These are phyloP conservation scores for Cryptomyrus ogoouensis DNA, from an alignment of 2,113 vertebrate species.

Conservation along the genomic window DNA sequence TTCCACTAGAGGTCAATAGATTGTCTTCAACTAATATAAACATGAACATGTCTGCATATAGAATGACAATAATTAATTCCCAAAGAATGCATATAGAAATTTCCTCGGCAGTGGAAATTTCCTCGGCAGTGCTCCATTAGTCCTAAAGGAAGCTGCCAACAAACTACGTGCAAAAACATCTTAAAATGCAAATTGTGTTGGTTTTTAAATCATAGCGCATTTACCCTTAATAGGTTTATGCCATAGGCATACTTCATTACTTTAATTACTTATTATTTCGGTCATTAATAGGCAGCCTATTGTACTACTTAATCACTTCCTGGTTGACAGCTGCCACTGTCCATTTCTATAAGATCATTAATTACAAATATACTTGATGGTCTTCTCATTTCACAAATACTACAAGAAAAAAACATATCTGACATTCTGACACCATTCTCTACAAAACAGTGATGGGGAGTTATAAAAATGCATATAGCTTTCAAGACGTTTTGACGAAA, in stretches of 20 bases:
- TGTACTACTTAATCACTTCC: not conserved
- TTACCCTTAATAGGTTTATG: not conserved
- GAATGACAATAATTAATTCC: not conserved
- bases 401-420: not conserved
- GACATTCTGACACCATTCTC: not conserved
- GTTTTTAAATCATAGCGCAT: not conserved
- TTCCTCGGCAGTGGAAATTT: not conserved
- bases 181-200: not conserved
- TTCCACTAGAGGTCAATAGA: not conserved
- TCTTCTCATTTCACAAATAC: not conserved
- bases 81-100: not conserved
- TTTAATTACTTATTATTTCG: not conserved
- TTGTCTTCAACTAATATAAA: not conserved
- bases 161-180: conserved; percentile 4
- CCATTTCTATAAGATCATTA: not conserved
- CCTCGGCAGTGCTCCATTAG: not conserved
- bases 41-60: not conserved
- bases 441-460: not conserved
- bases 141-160: not conserved
- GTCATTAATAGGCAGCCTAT: not conserved
- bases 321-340: not conserved
- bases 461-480: not conserved
- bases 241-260: not conserved
- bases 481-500: not conserved
- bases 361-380: not conserved